Evolutionary conservation across 2,888 invertebrate genomes (phyloP).

Genomic region (Pollenia amentaria): DNA sequence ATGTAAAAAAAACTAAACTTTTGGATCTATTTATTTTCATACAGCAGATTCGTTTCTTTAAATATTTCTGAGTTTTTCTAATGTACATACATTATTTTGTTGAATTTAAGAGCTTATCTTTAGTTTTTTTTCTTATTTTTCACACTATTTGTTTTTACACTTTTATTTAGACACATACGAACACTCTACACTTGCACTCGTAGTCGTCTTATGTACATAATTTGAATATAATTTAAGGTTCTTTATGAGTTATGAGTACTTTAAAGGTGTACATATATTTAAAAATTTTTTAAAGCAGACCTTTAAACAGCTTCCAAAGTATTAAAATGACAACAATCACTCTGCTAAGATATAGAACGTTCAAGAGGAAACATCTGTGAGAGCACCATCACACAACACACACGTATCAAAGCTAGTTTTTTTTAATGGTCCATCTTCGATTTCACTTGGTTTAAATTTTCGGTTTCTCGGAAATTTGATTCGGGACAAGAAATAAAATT

Average conservation of each 20-base stretch:
- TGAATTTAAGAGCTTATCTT: constrained; percentile 58
- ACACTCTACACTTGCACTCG: neutral
- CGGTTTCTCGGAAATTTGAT: too few species aligned
- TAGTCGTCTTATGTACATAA: neutral
- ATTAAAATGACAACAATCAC: constrained; percentile 30
- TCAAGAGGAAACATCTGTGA: neutral
- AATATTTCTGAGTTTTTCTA: neutral
- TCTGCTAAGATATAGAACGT: neutral
- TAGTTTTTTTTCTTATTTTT: constrained; percentile 44
- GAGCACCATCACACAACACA: neutral
- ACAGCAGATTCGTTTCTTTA: constrained; percentile 2
- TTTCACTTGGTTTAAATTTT: too few species aligned
- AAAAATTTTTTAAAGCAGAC: constrained; percentile 60
- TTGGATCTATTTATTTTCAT: neutral
- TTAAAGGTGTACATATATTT: constrained; percentile 39
- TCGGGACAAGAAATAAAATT: too few species aligned
- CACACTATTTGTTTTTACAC: constrained; percentile 71
- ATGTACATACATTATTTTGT: neutral
- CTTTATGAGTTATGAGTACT: neutral
- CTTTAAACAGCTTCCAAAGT: constrained; percentile 60
- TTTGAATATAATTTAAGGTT: neutral
- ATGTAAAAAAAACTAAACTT: constrained; percentile 7
- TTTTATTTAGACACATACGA: constrained; percentile 63
- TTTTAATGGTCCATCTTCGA: too few species aligned
- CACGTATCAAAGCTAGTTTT: neutral